Conservation (phyloP, 2,113 vertebrate species). For the Onychostruthus taczanowskii region DNA sequence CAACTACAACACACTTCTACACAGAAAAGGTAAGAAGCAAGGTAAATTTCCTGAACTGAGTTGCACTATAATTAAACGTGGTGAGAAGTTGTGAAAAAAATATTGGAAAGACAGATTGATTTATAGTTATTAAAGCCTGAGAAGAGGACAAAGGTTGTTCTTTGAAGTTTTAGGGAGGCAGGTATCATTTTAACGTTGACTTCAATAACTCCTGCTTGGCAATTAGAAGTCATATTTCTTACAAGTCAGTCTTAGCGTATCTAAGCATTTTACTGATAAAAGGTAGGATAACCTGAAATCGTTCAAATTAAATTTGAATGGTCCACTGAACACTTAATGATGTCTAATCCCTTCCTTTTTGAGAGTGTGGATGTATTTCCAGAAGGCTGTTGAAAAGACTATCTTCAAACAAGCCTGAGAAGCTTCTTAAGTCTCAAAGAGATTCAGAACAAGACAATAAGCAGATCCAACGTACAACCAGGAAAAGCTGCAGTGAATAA, state of each 20-base stretch:
- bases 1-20: background rate
- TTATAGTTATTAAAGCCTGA: constrained; percentile 21
- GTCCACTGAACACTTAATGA: constrained; percentile 2
- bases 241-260: background rate
- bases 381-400: background rate
- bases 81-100: constrained; percentile 3
- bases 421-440: background rate
- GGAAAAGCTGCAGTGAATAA: background rate
- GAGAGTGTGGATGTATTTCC: background rate
- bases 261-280: background rate
- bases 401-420: background rate
- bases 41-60: background rate
- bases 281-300: constrained; percentile 6
- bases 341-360: constrained; percentile 15
- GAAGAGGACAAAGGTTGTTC: constrained; percentile 22
- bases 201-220: background rate
- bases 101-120: background rate
- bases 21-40: constrained; percentile 3
- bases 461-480: background rate
- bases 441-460: background rate
- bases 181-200: background rate
- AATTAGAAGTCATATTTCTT: background rate
- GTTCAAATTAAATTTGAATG: constrained; percentile 41
- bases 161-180: constrained; percentile 45
- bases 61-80: background rate